Evolutionary conservation across 2,888 invertebrate species (phyloP).

Genomic region (Idaea dimidiata): DNA sequence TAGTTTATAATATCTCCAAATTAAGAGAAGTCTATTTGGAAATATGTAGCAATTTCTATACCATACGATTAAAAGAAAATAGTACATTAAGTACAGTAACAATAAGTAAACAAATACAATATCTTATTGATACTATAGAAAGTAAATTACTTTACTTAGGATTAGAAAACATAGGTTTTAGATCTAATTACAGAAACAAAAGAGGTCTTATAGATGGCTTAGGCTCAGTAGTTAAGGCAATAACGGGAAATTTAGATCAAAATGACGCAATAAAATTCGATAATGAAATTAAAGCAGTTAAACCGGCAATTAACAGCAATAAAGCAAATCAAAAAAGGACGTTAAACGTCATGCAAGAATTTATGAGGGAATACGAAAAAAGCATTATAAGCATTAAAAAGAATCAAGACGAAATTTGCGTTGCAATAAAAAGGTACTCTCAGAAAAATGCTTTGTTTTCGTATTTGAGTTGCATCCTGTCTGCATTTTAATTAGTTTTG

Average conservation of each 20-base stretch:
- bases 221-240: background rate
- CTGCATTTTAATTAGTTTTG: too few relatives aligned
- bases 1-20: conserved; percentile 8
- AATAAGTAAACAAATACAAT: background rate
- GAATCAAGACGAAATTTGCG: too few relatives aligned
- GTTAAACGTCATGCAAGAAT: background rate
- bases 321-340: background rate
- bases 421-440: too few relatives aligned
- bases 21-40: conserved; percentile 6
- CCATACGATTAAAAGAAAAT: background rate
- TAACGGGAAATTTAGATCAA: too few relatives aligned
- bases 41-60: background rate
- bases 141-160: background rate
- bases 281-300: too few relatives aligned
- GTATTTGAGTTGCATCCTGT: too few relatives aligned
- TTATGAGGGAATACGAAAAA: background rate
- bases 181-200: conserved; percentile 8
- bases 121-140: too few relatives aligned
- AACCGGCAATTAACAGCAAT: background rate
- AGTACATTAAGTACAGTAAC: conserved; percentile 5
- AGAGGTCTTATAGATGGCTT: conserved; percentile 3
- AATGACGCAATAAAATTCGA: too few relatives aligned
- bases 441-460: too few relatives aligned
- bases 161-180: conserved; percentile 3
- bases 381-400: too few relatives aligned